Percentiles rank a stretch among this genome's conserved stretches.
Conservation (phyloP, 2,888 invertebrate genomes). For the Zonitis immaculata region DNA sequence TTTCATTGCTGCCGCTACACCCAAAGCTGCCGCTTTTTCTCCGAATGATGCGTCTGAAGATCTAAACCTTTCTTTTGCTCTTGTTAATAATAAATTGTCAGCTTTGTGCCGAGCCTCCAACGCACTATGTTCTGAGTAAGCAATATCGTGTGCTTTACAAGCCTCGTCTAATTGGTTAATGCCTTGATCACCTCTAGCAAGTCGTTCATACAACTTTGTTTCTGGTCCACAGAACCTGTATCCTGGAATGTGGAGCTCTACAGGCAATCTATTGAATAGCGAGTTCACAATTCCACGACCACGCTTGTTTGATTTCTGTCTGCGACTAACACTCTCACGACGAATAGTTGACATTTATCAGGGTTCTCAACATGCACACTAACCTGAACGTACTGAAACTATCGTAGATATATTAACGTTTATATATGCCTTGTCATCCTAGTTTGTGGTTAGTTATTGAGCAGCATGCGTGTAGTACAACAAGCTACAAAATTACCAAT, state of each 20-base stretch:
- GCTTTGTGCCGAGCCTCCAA: slow-evolving; percentile 34
- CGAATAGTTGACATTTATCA: not conserved
- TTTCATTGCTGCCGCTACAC: slow-evolving; percentile 36
- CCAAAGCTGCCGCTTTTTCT: slow-evolving; percentile 34
- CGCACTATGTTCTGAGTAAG: slow-evolving; percentile 26
- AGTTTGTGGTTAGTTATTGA: too few relatives aligned
- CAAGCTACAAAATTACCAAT: too few relatives aligned
- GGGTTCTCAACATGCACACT: too few relatives aligned
- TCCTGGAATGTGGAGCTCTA: slow-evolving; percentile 27
- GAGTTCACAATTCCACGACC: slow-evolving; percentile 23
- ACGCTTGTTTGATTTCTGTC: too few relatives aligned
- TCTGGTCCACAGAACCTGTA: slow-evolving; percentile 27
- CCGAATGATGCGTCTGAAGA: slow-evolving; percentile 32
- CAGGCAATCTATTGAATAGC: slow-evolving; percentile 26
- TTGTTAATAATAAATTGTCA: slow-evolving; percentile 36
- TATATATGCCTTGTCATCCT: too few relatives aligned
- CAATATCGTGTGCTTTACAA: slow-evolving; percentile 39
- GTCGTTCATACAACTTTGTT: slow-evolving; percentile 29
- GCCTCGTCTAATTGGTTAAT: slow-evolving; percentile 36
- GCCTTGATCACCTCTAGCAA: slow-evolving; percentile 37
- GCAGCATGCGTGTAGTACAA: too few relatives aligned
- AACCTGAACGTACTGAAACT: too few relatives aligned
- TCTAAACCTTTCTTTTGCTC: slow-evolving; percentile 32
- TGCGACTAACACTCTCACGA: too few relatives aligned
- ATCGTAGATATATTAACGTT: too few relatives aligned